Evolutionary conservation across 2,888 invertebrate genomes (phyloP).

Genomic region (Volucella inanis): DNA sequence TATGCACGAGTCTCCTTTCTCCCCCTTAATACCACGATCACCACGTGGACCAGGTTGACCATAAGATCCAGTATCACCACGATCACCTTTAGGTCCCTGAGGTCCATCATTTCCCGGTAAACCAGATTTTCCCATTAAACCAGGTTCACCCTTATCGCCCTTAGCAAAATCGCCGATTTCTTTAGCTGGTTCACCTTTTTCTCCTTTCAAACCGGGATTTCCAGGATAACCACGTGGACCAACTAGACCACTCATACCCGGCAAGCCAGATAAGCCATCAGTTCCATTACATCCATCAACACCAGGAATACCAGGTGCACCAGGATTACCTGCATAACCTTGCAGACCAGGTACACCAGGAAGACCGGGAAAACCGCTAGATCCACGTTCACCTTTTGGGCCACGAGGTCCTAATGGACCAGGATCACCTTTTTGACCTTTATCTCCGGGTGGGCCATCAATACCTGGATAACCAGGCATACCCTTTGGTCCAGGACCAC

Average conservation of each 20-base stretch:
- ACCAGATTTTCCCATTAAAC: constrained; percentile 81
- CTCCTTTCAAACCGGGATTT: constrained; percentile 84
- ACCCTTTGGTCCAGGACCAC: constrained; percentile 89
- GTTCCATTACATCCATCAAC: constrained; percentile 98
- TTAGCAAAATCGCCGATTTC: constrained; percentile 85
- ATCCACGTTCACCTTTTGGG: constrained; percentile 92
- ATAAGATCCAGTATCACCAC: constrained; percentile 81
- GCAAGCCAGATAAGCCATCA: constrained; percentile 90
- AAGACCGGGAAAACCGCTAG: constrained; percentile 93
- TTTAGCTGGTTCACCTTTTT: constrained; percentile 91
- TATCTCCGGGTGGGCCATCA: constrained; percentile 93
- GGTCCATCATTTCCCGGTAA: constrained; percentile 80
- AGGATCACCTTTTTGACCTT: constrained; percentile 94
- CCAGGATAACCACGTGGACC: constrained; percentile 90
- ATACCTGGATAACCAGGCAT: constrained; percentile 91
- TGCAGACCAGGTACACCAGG: constrained; percentile 86
- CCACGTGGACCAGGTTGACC: constrained; percentile 89
- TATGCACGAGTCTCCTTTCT: constrained; percentile 86
- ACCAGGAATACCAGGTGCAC: constrained; percentile 91
- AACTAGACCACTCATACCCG: constrained; percentile 87
- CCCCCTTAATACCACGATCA: constrained; percentile 87
- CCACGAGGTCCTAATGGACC: constrained; percentile 92
- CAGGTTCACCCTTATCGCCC: constrained; percentile 93
- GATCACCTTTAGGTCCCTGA: constrained; percentile 91
- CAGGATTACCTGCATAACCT: constrained; percentile 83